phyloP scores from a whole-genome alignment of 2,888 invertebrate species.

The Xylophagus ater region DNA sequence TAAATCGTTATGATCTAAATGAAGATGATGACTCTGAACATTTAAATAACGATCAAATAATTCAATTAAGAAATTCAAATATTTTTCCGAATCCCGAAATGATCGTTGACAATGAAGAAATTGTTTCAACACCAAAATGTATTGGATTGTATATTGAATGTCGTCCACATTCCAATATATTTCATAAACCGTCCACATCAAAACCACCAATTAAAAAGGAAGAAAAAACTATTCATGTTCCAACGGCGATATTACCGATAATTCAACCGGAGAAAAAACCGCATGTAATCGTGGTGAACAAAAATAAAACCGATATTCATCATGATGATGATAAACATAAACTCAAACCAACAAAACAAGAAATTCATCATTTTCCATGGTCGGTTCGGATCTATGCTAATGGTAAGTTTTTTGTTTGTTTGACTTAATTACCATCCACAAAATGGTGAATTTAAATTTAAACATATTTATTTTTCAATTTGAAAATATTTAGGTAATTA shows the following conservation, averaged over 20 bases:
- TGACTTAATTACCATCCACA: too few species aligned
- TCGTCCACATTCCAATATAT: slow-evolving; percentile 25
- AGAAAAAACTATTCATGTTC: slow-evolving; percentile 14
- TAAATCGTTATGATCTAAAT: too few species aligned
- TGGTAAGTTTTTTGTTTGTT: slow-evolving; percentile 55
- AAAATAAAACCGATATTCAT: not conserved
- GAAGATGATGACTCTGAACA: too few species aligned
- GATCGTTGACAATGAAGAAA: too few species aligned
- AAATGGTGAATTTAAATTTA: too few species aligned
- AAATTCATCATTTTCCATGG: slow-evolving; percentile 53
- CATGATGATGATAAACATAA: not conserved
- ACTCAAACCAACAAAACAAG: too few species aligned
- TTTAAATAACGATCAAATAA: too few species aligned
- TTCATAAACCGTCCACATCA: slow-evolving; percentile 26
- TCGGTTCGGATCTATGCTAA: slow-evolving; percentile 58
- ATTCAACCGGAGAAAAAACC: slow-evolving; percentile 18
- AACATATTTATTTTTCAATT: too few species aligned
- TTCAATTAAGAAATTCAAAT: too few species aligned
- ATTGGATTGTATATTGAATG: slow-evolving; percentile 30
- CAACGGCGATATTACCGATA: slow-evolving; percentile 22
- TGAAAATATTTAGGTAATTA: too few species aligned
- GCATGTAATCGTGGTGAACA: slow-evolving; percentile 6
- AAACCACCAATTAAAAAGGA: slow-evolving; percentile 14
- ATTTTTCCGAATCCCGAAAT: too few species aligned
- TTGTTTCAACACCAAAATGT: slow-evolving; percentile 18